Evolutionary conservation across 2,888 invertebrate species (phyloP), one percentile per base, ranked within the genome.

Genomic region (Coleophora deauratella): DNA sequence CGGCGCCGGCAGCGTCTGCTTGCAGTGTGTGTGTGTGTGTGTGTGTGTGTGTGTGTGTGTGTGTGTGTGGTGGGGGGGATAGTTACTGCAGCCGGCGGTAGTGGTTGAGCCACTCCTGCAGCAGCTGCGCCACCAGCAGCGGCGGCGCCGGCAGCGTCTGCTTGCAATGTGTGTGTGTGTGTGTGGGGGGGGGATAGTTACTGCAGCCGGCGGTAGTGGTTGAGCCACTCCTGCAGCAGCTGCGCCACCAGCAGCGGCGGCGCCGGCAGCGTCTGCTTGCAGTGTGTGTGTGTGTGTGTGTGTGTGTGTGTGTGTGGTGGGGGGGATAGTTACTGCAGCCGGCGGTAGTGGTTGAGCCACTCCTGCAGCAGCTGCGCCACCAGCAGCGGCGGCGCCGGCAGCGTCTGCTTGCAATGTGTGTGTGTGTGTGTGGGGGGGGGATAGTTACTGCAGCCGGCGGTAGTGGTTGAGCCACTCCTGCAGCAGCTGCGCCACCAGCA

Each of bases 401-500:
- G 35, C 21, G 21, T 3, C 35, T 15, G 27, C 21, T 9, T 14
- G 21, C n/a, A n/a, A n/a, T n/a, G n/a, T n/a, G n/a, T n/a, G n/a
- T 35, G 10, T 10, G 10, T 10, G 9, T 21, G 9, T 21, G 14
- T 11, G 10, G 10, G 10, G 12, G 9, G 35, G 10, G 21, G 21
- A 10, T 15, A 21, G 21, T 14, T 21, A 14, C 40, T 37, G 91
- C 66, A 92, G 88, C 66, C 93, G 88, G 57, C 95, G 86, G 71
- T 96, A 96, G 72, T 94, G 93, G 74, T 95, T 95, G 45, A 96
- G 81, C 96, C 96, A 96, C 72, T 96, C 95, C 66, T 95, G 37
- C 34, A 40, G 13, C 40, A 43, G 35, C 37, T 40, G 43, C 33
- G 37, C 91, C 66, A 92, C 88, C 66, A 93, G 85, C 1, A 34